Conservation (phyloP, 2,888 invertebrate genomes). For the Tillus elongatus region DNA sequence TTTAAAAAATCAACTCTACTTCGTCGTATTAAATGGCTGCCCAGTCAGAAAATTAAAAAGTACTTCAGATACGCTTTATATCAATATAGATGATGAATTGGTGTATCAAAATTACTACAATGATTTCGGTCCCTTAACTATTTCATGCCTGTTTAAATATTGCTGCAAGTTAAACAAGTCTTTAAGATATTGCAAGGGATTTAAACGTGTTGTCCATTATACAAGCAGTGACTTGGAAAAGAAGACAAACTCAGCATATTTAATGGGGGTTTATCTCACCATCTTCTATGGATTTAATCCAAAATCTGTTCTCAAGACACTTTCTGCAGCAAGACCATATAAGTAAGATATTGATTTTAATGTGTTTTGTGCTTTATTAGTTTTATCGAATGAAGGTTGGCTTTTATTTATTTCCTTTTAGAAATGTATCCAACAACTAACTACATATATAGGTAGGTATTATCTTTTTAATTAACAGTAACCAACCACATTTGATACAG, state of each 20-base stretch:
- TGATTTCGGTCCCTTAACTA: slow-evolving; percentile 85
- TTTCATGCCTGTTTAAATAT: slow-evolving; percentile 77
- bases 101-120: slow-evolving; percentile 77
- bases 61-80: slow-evolving; percentile 62
- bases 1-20: slow-evolving; percentile 53
- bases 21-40: slow-evolving; percentile 58
- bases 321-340: slow-evolving; percentile 46
- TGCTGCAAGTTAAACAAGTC: slow-evolving; percentile 69
- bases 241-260: slow-evolving; percentile 77
- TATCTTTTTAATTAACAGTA: no score
- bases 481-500: no score
- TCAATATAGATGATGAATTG: slow-evolving; percentile 68
- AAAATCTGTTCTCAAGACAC: slow-evolving; percentile 56
- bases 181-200: slow-evolving; percentile 54
- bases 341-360: slow-evolving; percentile 26
- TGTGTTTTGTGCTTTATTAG: slow-evolving; percentile 11
- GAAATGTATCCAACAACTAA: no score
- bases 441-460: no score
- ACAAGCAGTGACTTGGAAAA: slow-evolving; percentile 65
- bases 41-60: slow-evolving; percentile 54
- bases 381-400: no score
- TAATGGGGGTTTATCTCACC: slow-evolving; percentile 76
- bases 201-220: slow-evolving; percentile 72
- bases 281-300: slow-evolving; percentile 61
- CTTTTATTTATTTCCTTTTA: no score